phyloP scores from a whole-genome alignment of 1,140 invertebrate genomes.

The Drosophila fuyamai region DNA sequence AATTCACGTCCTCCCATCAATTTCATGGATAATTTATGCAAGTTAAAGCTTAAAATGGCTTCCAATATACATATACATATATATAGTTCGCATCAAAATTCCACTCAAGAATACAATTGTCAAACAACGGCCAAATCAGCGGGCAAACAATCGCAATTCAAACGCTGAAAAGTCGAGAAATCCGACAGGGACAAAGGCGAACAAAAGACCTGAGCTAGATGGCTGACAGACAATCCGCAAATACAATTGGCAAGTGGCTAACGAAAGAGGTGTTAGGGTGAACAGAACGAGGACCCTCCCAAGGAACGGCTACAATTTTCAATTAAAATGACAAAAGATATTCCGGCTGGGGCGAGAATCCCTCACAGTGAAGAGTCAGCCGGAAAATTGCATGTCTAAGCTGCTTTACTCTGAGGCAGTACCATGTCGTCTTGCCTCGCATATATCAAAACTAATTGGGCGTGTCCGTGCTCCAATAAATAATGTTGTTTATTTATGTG shows the following conservation, averaged over 20 bases:
- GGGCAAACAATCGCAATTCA: conserved; percentile 38
- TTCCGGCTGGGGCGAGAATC: not conserved
- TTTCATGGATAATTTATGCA: conserved; percentile 38
- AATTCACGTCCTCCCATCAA: conserved; percentile 14
- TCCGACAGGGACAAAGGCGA: conserved; percentile 32
- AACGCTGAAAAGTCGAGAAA: conserved; percentile 19
- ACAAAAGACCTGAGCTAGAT: conserved; percentile 33
- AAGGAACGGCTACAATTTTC: conserved; percentile 51
- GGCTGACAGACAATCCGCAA: conserved; percentile 39
- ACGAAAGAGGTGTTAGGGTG: conserved; percentile 17
- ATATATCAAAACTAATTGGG: conserved; percentile 66
- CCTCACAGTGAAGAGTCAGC: conserved; percentile 24
- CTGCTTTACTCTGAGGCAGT: conserved; percentile 9
- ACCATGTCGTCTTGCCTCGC: conserved; percentile 6
- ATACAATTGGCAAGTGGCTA: conserved; percentile 38
- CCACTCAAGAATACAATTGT: conserved; percentile 13
- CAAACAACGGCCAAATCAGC: conserved; percentile 40
- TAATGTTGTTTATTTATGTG: conserved; percentile 45
- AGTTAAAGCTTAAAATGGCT: conserved; percentile 1
- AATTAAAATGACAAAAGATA: conserved; percentile 73
- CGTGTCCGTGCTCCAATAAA: conserved; percentile 52
- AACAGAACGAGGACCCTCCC: not conserved
- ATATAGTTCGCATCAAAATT: not conserved
- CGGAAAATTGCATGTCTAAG: conserved; percentile 47
- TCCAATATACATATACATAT: not conserved